Base-by-base conservation (phyloP, 2,888 invertebrate species). In the Thysanoteuthis rhombus region DNA sequence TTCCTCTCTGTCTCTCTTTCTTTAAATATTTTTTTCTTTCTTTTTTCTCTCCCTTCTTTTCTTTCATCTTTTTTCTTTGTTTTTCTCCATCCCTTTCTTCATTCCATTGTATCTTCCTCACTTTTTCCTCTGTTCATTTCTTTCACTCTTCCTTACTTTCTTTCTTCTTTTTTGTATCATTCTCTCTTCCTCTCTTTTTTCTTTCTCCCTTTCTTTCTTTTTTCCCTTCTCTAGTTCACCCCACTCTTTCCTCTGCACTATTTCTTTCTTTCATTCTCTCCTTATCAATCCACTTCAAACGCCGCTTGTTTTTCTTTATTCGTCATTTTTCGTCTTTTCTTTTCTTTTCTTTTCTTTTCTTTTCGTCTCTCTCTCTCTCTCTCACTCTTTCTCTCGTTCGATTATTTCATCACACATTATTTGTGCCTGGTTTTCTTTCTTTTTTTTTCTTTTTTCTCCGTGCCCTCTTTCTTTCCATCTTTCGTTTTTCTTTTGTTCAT, bases 31-130 rank as follows among this genome's bases (percentile, higher is more conserved):
- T 10, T n/a, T 75, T 75, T 75, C n/a, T 32, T 75, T 42, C 42
- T 42, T 42, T 42, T 16, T 42, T 6, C 16, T 16, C 16, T 6
- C 16, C 42, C 16, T 6, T 42, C 42, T 42, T 6, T 3, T 16
- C 1, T 0, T 6, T 8, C 4, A 0, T 58, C 32, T 25, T 2
- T 32, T 0, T 22, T 58, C 6, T 6, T 1, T 1, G 58, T 28
- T 6, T 58, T 6, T 58, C 58, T 58, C 0, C 28, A 2, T 25
- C 3, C 28, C 1, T 58, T 6, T 58, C 4, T 58, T n/a, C n/a
- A n/a, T n/a, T 28, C 28, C 28, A 58, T 58, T 58, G 32, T 25
- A 8, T 5, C 58, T 28, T n/a, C n/a, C n/a, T n/a, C n/a, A n/a
- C 16, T 19, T 19, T 47, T 47, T 47, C 4, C 3, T 47, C 19